These are phyloP conservation scores for Leiothrix lutea DNA, from an alignment of 2,113 vertebrate genomes.

Conservation along the genomic window DNA sequence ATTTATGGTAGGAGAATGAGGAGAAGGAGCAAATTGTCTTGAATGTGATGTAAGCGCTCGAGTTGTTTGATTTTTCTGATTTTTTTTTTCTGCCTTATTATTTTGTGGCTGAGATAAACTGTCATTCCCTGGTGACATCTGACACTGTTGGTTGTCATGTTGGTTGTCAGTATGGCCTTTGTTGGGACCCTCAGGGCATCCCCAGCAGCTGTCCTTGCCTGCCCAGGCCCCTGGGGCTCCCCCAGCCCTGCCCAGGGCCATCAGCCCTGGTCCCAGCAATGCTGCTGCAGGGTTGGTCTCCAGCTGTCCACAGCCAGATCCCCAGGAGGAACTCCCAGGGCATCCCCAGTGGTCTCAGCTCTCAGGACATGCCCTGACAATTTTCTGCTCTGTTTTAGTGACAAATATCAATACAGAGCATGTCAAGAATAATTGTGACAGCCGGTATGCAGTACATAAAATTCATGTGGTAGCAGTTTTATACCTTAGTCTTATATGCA, in stretches of 20 bases:
- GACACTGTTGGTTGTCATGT: not conserved
- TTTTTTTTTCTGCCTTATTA: not conserved
- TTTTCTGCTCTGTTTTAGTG: not conserved
- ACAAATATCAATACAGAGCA: not conserved
- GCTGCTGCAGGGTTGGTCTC: rapidly evolving
- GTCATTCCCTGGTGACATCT: not conserved
- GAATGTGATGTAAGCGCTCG: rapidly evolving
- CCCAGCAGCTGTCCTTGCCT: not conserved
- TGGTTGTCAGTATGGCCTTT: rapidly evolving
- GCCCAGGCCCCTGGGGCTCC: rapidly evolving
- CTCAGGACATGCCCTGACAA: not conserved
- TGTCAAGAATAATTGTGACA: not conserved
- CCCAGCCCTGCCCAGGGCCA: not conserved
- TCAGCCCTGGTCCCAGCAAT: not conserved
- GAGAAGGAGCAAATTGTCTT: not conserved
- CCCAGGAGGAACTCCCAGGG: not conserved
- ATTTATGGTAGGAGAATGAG: not conserved
- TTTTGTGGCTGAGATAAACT: not conserved
- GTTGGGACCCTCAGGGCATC: not conserved
- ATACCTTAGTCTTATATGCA: not conserved
- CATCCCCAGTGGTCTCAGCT: rapidly evolving
- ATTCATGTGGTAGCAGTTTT: not conserved
- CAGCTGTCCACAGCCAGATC: not conserved
- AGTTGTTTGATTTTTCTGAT: not conserved
- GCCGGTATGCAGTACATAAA: not conserved